Evolutionary conservation across 2,797 vertebrate genomes (phyloP), one percentile per base, ranked within the genome.

Genomic region (Neosalanx taihuensis): DNA sequence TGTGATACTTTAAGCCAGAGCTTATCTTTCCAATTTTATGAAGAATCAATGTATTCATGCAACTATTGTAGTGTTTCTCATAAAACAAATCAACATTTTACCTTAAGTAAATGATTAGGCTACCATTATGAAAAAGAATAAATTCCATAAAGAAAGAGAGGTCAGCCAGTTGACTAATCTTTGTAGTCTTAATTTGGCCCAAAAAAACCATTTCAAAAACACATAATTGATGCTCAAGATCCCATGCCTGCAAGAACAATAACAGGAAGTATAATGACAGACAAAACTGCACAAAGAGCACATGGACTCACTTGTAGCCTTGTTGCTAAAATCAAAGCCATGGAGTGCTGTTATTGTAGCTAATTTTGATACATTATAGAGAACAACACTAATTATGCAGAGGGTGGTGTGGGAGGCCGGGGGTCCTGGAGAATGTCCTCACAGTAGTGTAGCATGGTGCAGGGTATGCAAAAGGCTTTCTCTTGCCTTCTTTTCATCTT

Each of bases 331-430:
- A 80, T 85, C 71, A 80, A 87, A 83, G 76, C 65, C 4, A 59
- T 74, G 61, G 18, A 68, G 30, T 20, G 75, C 76, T 51, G 74
- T 17, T 18, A 51, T 70, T 75, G 58, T 53, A 41, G 57, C 73
- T 74, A 70, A 20, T 71, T 76, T 81, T 72, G 77, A 85, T 83
- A 76, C 74, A 76, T 69, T 69, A 71, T 71, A 71, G 70, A 77
- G 77, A 86, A 81, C 80, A 84, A 76, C 78, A 80, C 78, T 81
- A 76, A 87, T 89, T 85, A 84, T 79, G 79, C 77, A 72, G 72
- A 57, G 71, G 80, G 64, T 17, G 69, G 41, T 53, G 18, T 69
- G 17, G 73, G 70, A 81, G 68, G 41, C 41, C 13, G 10, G 10
- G 35, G 10, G 41, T 46, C 41, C 41, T 13, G 41, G 41, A 46